phyloP scores from a whole-genome alignment of 23 tunicate species.

The Corella eumyota region DNA sequence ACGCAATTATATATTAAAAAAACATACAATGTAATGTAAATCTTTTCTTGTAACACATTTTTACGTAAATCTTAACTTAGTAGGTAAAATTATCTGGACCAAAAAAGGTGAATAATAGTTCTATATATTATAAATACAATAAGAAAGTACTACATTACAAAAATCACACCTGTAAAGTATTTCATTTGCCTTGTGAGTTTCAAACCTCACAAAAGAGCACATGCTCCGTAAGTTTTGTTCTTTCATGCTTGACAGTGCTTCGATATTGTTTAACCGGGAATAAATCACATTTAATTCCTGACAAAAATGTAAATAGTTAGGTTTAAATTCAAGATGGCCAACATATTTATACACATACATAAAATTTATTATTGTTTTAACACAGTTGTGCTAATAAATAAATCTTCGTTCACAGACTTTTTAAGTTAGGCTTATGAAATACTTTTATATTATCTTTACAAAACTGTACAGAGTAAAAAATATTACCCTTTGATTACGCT shows the following conservation, averaged over 20 bases:
- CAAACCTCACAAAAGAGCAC: constrained; percentile 43
- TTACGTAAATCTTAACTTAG: not conserved
- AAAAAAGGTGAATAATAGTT: not conserved
- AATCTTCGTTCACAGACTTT: not conserved
- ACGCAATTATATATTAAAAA: not conserved
- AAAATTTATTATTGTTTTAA: not conserved
- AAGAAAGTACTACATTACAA: not conserved
- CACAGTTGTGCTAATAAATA: not conserved
- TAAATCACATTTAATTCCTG: constrained; percentile 71
- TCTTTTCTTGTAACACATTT: not conserved
- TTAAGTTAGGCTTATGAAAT: not conserved
- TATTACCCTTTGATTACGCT: constrained; percentile 36
- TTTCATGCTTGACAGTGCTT: constrained; percentile 27
- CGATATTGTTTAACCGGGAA: constrained; percentile 44
- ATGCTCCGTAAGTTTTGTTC: constrained; percentile 42
- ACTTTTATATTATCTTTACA: not conserved
- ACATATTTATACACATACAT: too few relatives aligned
- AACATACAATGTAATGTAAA: not conserved
- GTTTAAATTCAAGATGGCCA: too few relatives aligned
- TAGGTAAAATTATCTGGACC: not conserved
- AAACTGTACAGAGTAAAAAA: not conserved
- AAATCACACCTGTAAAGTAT: constrained; percentile 44
- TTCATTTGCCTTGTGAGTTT: constrained; percentile 60
- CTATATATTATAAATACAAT: not conserved
- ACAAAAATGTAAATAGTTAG: too few relatives aligned